These are phyloP conservation scores for Lamellibrachia luymesi DNA, from an alignment of 1,140 invertebrate genomes.

Conservation along the genomic window DNA sequence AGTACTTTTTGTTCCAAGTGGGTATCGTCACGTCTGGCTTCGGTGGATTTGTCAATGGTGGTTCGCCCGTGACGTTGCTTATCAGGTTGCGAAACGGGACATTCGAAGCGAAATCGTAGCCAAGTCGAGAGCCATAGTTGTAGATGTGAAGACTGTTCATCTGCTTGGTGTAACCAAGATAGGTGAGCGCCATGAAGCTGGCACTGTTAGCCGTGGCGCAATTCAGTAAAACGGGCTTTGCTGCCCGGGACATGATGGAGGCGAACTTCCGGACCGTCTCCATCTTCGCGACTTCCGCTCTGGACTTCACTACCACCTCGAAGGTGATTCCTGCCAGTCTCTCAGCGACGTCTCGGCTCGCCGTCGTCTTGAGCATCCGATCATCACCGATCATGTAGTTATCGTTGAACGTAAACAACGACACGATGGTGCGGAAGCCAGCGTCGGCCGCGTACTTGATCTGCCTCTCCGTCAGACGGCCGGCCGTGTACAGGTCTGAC, in stretches of 20 bases:
- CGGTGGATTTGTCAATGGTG: neutral
- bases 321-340: neutral
- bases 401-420: neutral
- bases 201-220: neutral
- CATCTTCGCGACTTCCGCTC: neutral
- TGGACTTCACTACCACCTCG: neutral
- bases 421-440: conserved; percentile 2
- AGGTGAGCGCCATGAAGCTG: neutral
- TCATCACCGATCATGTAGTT: neutral
- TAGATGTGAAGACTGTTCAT: neutral
- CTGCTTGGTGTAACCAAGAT: neutral
- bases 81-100: neutral
- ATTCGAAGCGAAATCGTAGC: neutral
- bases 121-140: neutral
- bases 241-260: neutral
- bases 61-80: neutral
- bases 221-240: neutral
- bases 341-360: neutral
- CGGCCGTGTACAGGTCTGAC: conserved; percentile 7
- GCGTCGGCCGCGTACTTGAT: conserved; percentile 15
- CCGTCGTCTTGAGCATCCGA: neutral
- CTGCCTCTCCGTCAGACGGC: conserved; percentile 15
- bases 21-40: neutral
- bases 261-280: neutral
- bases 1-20: neutral